These are phyloP conservation scores for Pyrrhosoma nymphula DNA, from an alignment of 2,888 invertebrate genomes.

Conservation along the genomic window DNA sequence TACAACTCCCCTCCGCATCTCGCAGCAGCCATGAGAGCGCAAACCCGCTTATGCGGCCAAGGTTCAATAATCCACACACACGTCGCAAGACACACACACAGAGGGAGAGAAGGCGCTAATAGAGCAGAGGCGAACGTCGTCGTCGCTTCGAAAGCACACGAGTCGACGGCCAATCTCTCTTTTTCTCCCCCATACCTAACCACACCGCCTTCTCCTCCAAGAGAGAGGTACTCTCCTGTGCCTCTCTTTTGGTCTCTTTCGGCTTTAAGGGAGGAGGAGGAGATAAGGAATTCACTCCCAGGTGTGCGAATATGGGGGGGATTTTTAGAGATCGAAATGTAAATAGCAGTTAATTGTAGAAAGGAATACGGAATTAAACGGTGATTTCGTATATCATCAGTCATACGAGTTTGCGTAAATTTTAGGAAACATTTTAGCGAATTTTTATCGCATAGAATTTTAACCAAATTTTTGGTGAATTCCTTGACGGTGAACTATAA, in stretches of 20 bases:
- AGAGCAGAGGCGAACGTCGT: not conserved
- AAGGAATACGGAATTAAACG: too few relatives aligned
- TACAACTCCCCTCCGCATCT: not conserved
- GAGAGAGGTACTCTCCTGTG: not conserved
- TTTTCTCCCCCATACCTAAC: not conserved
- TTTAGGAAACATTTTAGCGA: too few relatives aligned
- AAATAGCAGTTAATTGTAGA: too few relatives aligned
- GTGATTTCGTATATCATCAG: too few relatives aligned
- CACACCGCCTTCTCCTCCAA: not conserved
- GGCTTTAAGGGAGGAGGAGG: not conserved
- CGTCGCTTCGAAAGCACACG: not conserved
- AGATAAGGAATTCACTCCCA: not conserved
- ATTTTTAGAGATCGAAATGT: too few relatives aligned
- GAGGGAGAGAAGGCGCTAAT: not conserved
- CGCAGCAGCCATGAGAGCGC: not conserved
- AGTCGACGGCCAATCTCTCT: not conserved
- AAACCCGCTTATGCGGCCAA: conserved; percentile 43
- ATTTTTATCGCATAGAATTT: too few relatives aligned
- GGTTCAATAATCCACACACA: conserved; percentile 8
- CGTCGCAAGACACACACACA: too few relatives aligned
- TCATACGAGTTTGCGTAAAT: too few relatives aligned
- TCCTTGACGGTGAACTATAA: too few relatives aligned
- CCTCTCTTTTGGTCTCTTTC: not conserved
- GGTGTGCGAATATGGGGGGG: too few relatives aligned
- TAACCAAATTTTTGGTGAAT: too few relatives aligned